Evolutionary conservation across 2,888 invertebrate species (phyloP), one percentile per base, ranked within the genome.

Genomic region (Colletes collaris): DNA sequence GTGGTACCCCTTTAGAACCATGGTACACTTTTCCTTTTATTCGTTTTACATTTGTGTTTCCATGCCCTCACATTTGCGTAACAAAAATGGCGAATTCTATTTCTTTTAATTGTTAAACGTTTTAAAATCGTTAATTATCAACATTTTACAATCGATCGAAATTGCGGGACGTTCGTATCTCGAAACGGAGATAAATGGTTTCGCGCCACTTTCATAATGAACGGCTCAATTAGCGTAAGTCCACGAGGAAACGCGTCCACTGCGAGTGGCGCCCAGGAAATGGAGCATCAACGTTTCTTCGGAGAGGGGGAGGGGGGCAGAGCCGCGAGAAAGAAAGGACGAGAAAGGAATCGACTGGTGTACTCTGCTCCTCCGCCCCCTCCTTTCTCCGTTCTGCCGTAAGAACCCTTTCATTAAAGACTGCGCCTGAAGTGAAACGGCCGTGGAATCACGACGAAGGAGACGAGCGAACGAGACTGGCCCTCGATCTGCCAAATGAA

Each of bases 401-500:
- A 81, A 64, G 80, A 84, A 87, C 63, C 79, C 77, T 73, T 82
- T 86, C 81, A 86, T 86, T 83, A 85, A 85, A 86, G 78, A 35
- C 65, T 79, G 76, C 75, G 81, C 73, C 79, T 76, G 35, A 59
- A 83, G 82, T 78, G 76, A 76, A 80, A 76, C 67, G 60, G 67
- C 71, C 49, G 71, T 62, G 59, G 75, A 72, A 80, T 79, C 84
- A 81, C 69, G 64, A 58, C 67, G 69, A 53, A 53, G 78, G 68
- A 73, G 79, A 66, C 59, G 55, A 71, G 79, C 50, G 83, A 84
- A 74, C 72, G 67, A 81, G 77, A 79, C 73, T 65, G 71, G 46
- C 74, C 62, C 74, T 81, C 81, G 86, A 87, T 87, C 85, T 85
- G 86, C 82, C 85, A 84, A 88, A 89, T 85, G 85, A 80, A 85